phyloP scores from a whole-genome alignment of 2,113 vertebrate genomes.

The Glaucomys volans region DNA sequence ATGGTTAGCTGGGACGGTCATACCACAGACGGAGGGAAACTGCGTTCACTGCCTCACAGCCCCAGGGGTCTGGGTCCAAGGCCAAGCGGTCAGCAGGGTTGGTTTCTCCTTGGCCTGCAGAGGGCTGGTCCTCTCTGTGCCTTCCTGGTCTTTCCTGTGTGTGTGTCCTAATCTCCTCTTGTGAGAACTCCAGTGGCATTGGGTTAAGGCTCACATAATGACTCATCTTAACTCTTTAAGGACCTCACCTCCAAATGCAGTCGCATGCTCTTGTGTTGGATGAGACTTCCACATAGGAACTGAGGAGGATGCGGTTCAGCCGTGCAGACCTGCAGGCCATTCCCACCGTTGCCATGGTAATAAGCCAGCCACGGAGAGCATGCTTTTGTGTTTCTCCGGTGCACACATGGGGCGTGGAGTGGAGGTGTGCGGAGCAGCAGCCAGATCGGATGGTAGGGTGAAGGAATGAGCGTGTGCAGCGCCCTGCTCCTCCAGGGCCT shows the following conservation, averaged over 20 bases:
- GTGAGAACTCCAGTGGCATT: not conserved
- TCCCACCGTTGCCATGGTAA: not conserved
- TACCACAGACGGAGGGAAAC: too few species aligned
- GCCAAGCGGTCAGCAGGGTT: not conserved
- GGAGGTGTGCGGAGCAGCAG: not conserved
- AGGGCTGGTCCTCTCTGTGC: rapidly evolving
- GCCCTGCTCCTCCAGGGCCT: not conserved
- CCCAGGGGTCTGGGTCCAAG: not conserved
- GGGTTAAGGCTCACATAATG: not conserved
- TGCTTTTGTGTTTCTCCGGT: not conserved
- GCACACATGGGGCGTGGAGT: not conserved
- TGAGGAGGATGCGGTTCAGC: not conserved
- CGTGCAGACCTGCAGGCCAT: not conserved
- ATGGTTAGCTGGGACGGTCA: not conserved
- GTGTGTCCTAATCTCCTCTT: not conserved
- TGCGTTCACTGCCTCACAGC: not conserved
- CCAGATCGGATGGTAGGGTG: too few species aligned
- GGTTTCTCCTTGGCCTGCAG: not conserved
- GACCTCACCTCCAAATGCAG: not conserved
- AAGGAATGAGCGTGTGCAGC: not conserved
- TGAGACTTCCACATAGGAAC: not conserved
- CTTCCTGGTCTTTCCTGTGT: not conserved
- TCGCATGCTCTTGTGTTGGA: not conserved
- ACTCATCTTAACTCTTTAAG: not conserved
- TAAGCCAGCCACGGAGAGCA: not conserved